These are phyloP conservation scores for Stenolophus ochropezus DNA, from an alignment of 2,888 invertebrate species.

Conservation along the genomic window DNA sequence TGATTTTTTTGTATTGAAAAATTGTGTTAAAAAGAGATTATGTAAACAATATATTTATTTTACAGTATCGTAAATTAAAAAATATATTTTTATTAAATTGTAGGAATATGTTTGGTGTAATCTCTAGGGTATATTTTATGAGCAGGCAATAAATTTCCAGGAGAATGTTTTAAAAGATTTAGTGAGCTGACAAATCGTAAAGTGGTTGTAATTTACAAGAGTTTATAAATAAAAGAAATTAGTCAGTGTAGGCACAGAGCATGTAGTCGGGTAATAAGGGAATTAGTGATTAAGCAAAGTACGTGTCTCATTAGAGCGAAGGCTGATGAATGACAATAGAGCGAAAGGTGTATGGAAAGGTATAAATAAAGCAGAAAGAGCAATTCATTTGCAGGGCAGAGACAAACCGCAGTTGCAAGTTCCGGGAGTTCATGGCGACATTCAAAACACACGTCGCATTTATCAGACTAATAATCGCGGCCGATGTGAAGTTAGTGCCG, in stretches of 20 bases:
- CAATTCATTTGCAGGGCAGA: neutral
- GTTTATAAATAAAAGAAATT: neutral
- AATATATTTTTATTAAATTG: too few relatives aligned
- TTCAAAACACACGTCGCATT: conserved; percentile 34
- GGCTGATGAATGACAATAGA: neutral
- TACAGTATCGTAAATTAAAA: too few relatives aligned
- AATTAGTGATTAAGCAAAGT: neutral
- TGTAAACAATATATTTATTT: too few relatives aligned
- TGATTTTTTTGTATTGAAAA: too few relatives aligned
- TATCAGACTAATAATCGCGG: conserved; percentile 25
- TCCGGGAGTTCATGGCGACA: neutral
- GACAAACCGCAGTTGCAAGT: conserved; percentile 27
- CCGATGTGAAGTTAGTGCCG: conserved; percentile 43
- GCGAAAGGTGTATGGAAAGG: conserved; percentile 7
- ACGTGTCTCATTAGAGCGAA: neutral
- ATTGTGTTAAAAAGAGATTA: too few relatives aligned
- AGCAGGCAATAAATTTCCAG: neutral
- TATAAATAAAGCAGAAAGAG: neutral
- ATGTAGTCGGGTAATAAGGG: neutral
- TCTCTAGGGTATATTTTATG: too few relatives aligned
- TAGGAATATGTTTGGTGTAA: too few relatives aligned
- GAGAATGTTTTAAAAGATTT: neutral
- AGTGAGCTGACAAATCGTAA: neutral
- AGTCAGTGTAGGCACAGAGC: neutral
- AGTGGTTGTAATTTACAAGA: neutral